Evolutionary conservation across 2,113 vertebrate genomes (phyloP).

Genomic region (Cyanistes caeruleus): DNA sequence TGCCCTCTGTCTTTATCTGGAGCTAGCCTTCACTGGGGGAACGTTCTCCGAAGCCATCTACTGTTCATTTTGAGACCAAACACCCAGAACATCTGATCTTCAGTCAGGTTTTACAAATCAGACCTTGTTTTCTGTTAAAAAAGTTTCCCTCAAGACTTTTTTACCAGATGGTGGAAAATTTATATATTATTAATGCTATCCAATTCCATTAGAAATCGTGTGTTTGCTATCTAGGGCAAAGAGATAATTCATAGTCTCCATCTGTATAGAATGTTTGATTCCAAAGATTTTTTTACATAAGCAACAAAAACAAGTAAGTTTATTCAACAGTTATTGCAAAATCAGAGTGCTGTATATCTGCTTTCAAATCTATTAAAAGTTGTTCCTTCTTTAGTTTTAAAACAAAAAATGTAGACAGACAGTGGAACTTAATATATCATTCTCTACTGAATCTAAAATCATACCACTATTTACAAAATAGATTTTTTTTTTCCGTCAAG

Average conservation of each 20-base stretch:
- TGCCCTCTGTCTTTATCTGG: neutral
- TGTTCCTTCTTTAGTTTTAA: neutral
- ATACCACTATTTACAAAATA: neutral
- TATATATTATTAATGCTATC: constrained; percentile 75
- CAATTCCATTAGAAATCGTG: constrained; percentile 63
- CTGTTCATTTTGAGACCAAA: constrained; percentile 13
- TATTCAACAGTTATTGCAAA: neutral
- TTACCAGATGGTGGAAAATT: constrained; percentile 69
- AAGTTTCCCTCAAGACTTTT: constrained; percentile 51
- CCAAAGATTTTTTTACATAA: constrained; percentile 54
- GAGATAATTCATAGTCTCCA: constrained; percentile 56
- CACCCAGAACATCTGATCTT: neutral
- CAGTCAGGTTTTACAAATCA: constrained; percentile 45
- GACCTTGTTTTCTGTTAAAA: constrained; percentile 50
- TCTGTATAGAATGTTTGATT: constrained; percentile 48
- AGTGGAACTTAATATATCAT: neutral
- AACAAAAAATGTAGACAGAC: neutral
- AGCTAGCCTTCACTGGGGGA: neutral
- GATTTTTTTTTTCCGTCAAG: neutral
- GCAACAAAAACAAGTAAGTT: neutral
- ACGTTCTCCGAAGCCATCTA: constrained; percentile 3
- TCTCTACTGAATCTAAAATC: neutral
- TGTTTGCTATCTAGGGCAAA: constrained; percentile 68
- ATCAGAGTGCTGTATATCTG: neutral
- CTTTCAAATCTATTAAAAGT: neutral